A percentile compares a stretch with the other conserved stretches of the same genome.
Conservation (phyloP, 2,113 vertebrate genomes). For the Alexandromys fortis region DNA sequence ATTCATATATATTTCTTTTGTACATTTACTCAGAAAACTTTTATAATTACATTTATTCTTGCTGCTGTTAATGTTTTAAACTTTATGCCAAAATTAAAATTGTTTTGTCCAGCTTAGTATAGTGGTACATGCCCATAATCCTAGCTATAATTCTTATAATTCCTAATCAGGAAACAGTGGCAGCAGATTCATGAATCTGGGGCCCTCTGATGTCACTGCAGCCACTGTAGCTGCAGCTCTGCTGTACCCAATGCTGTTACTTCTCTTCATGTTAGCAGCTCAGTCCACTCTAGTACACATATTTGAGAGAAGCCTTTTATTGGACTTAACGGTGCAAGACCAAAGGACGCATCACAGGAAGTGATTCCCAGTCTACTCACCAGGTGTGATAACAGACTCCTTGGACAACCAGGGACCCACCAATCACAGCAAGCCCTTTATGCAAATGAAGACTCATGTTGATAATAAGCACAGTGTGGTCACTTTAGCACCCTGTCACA, state of each 20-base stretch:
- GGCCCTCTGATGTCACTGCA: too few relatives aligned
- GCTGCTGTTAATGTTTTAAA: background rate
- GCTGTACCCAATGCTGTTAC: too few relatives aligned
- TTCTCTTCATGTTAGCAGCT: background rate
- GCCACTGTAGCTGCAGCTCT: background rate
- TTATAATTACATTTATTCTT: background rate
- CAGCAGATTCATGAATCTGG: background rate
- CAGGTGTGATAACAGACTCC: background rate
- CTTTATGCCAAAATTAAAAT: background rate
- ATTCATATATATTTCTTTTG: background rate
- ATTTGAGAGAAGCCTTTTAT: background rate
- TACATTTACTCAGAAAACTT: background rate
- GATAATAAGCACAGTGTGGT: background rate
- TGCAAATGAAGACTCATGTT: background rate
- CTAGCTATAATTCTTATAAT: background rate
- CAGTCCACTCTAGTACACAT: background rate
- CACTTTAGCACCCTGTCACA: background rate
- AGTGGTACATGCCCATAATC: background rate
- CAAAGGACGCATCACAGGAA: background rate
- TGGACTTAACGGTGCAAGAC: too few relatives aligned
- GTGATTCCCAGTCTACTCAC: background rate
- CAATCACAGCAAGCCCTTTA: background rate
- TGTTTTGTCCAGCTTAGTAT: background rate
- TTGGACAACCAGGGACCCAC: background rate
- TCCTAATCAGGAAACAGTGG: background rate